A percentile compares a stretch with the other conserved stretches of the same genome.
Evolutionary conservation across 2,113 vertebrate genomes (phyloP).

Genomic region (Serinus canaria): DNA sequence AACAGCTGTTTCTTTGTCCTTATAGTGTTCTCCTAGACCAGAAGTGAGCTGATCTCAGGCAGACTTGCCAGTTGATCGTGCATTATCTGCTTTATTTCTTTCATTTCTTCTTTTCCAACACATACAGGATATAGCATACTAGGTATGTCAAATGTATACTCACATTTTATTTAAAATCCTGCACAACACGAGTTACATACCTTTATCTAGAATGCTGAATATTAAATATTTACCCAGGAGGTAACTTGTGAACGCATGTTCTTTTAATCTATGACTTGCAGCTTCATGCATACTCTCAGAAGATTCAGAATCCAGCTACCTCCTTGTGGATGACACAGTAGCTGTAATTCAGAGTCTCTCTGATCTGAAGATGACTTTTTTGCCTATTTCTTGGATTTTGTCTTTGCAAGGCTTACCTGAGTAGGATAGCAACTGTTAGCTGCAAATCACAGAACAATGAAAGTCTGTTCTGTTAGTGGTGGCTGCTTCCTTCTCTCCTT

Average conservation of each 20-base stretch:
- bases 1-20: not conserved
- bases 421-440: not conserved
- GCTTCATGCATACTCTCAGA: not conserved
- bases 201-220: not conserved
- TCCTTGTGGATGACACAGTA: not conserved
- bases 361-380: not conserved
- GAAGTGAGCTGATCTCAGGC: not conserved
- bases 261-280: not conserved
- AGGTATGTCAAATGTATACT: not conserved
- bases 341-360: not conserved
- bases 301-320: not conserved
- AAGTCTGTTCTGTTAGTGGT: not conserved
- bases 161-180: not conserved
- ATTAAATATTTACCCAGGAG: not conserved
- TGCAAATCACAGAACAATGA: not conserved
- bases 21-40: not conserved
- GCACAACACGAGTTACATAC: not conserved
- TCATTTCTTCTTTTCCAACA: not conserved
- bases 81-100: not conserved
- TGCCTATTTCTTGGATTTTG: not conserved
- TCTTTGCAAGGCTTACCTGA: not conserved
- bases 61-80: not conserved
- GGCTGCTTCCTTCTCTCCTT: not conserved
- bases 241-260: not conserved
- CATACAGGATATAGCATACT: not conserved